Evolutionary conservation across 2,113 vertebrate genomes (phyloP), one percentile per base, ranked within the genome.

Genomic region (Rhegmatorhina hoffmannsi): DNA sequence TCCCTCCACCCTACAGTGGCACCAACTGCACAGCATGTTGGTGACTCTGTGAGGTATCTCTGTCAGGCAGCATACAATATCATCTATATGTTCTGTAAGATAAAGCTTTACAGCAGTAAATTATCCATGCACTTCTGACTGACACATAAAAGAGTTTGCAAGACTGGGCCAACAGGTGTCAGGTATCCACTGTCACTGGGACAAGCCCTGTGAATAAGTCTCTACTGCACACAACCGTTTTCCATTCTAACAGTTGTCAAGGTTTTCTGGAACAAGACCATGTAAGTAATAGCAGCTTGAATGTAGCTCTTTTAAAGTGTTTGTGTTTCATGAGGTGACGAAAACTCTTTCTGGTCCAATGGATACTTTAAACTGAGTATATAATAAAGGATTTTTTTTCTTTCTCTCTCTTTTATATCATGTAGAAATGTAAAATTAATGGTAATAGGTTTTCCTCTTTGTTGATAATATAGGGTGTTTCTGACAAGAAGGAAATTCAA

Each of bases 401-500:
- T 56, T 56, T 83, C 59, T 75, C 25, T 87, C 14, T 34, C 19
- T 79, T 94, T 92, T 83, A 55, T 87, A 77, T 44, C 21, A 87
- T 73, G 88, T 84, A 95, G 73, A 97, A 89, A 90, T 82, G 31
- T 84, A 69, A 81, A 94, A 93, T 19, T 89, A 93, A 81, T 63
- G 46, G 63, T 85, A 80, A 84, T 70, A 74, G 21, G 55, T 79
- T 96, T 96, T 95, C 60, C 49, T 87, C 49, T 87, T 87, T 84
- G 53, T 82, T 91, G 91, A 89, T 96, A 87, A 77, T 81, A 50
- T 60, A 72, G 23, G 36, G 49, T 68, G 31, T 92, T 94, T 95
- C 84, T 92, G 86, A 86, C 60, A 92, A 89, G 77, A 95, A 83
- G 77, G 81, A 96, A 95, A 95, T 92, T 83, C 58, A 89, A 53